Evolutionary conservation across 2,888 invertebrate species (phyloP).

Genomic region (Trachelus tabidus): DNA sequence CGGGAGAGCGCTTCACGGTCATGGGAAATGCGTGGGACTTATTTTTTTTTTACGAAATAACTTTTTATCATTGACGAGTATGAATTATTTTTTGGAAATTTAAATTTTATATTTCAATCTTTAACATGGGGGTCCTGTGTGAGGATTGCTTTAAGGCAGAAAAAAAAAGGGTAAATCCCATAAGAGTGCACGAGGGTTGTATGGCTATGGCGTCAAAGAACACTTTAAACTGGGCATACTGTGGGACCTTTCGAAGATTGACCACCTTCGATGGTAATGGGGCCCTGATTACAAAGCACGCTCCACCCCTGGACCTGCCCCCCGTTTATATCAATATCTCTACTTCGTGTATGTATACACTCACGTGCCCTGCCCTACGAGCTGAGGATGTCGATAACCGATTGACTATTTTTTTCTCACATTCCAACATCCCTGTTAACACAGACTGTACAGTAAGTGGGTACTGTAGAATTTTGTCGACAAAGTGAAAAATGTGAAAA

Average conservation of each 20-base stretch:
- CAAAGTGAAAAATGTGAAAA: not conserved
- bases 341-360: constrained; percentile 37
- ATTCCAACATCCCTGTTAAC: not conserved
- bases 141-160: too few species aligned
- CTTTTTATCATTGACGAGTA: not conserved
- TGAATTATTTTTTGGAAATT: not conserved
- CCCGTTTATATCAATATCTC: constrained; percentile 66
- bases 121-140: not conserved
- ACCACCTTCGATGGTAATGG: constrained; percentile 63
- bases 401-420: not conserved
- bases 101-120: too few species aligned
- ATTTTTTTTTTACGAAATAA: not conserved
- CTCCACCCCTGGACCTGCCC: constrained; percentile 55
- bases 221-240: not conserved
- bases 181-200: not conserved
- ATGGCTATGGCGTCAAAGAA: not conserved
- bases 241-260: constrained; percentile 46
- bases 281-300: constrained; percentile 63
- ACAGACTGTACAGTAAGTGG: not conserved
- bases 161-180: not conserved
- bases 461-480: not conserved
- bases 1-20: too few species aligned
- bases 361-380: constrained; percentile 1
- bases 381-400: not conserved
- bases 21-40: not conserved